phyloP scores from a whole-genome alignment of 2,797 vertebrate species.

The Sebastolobus altivelis region DNA sequence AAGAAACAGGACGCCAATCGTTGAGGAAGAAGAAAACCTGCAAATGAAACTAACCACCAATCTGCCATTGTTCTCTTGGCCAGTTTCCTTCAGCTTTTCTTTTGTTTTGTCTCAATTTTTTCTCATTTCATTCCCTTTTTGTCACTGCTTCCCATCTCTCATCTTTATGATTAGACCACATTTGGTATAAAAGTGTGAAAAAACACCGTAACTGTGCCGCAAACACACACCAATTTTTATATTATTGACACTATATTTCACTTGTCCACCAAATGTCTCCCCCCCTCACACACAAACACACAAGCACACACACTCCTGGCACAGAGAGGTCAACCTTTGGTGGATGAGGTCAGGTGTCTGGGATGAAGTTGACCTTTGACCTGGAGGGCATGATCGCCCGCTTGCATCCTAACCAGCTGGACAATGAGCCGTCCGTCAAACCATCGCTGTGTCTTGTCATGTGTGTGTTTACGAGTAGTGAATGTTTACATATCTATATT shows the following conservation, averaged over 20 bases:
- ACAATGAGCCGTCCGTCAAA: constrained; percentile 58
- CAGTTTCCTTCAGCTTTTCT: not conserved
- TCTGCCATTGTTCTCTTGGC: constrained; percentile 15
- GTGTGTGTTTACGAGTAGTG: constrained; percentile 9
- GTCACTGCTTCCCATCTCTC: not conserved
- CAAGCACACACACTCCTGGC: constrained; percentile 34
- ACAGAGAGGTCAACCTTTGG: constrained; percentile 71
- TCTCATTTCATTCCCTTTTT: not conserved
- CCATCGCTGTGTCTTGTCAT: constrained; percentile 5
- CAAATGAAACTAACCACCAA: constrained; percentile 6
- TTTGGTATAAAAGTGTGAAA: not conserved
- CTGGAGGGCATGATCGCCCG: constrained; percentile 65
- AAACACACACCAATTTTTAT: constrained; percentile 6
- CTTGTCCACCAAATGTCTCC: constrained; percentile 27
- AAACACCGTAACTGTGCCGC: not conserved
- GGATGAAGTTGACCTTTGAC: constrained; percentile 84
- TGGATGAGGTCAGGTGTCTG: constrained; percentile 83
- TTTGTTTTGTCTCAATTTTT: constrained; percentile 4
- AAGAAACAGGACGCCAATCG: constrained; percentile 25
- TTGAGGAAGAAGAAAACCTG: constrained; percentile 18
- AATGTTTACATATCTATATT: not conserved
- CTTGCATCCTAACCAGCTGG: constrained; percentile 82
- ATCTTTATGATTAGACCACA: not conserved
- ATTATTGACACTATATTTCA: constrained; percentile 9
- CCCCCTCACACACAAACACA: constrained; percentile 14